Base-by-base conservation (phyloP, 2,113 vertebrate species). In the Mus pahari region DNA sequence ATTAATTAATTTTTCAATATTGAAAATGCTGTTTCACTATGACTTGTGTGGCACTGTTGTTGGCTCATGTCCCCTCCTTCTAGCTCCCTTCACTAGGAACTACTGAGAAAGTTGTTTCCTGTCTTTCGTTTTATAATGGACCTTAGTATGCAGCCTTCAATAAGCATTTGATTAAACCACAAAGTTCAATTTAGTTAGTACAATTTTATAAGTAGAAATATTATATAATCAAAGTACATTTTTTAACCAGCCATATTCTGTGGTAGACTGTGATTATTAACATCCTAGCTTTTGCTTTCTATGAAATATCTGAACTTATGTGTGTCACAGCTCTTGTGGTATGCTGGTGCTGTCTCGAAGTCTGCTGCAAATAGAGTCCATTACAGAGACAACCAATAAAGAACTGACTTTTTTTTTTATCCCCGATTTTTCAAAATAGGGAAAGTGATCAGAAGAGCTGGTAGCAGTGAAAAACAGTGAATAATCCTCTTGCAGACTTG, bases 401-500 rank as follows among this genome's bases (percentile, higher is more conserved):
- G 53, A 94, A 81, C 93, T 93, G 83, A 93, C n/a, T 94, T 96
- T 94, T 50, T 50, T 50, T 96, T 94, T 91, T 91, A 91, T 48
- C 89, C 91, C 82, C 62, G 13, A 70, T 64, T 96, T 95, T 87
- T 48, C 39, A 88, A 53, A 81, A 55, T 53, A 95, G 19, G 19
- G 36, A 96, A 94, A 94, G 31, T 90, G 55, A 93, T 55, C n/a
- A 87, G 77, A 79, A 84, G 53, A 2, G 24, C 7, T 2, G 14
- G 12, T 60, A 7, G 2, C 5, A 36, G 28, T 62, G 1, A 39
- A 50, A 5, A 20, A 60, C n/a, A 71, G 5, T 45, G 92, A 93
- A 9, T 11, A 75, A 62, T 75, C 48, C n/a, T 92, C 75, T 81
- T 89, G 3, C 33, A 90, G 42, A 9, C 5, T 94, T 94, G 87